phyloP scores from a whole-genome alignment of 1,140 invertebrate genomes.

The Penaeus indicus region DNA sequence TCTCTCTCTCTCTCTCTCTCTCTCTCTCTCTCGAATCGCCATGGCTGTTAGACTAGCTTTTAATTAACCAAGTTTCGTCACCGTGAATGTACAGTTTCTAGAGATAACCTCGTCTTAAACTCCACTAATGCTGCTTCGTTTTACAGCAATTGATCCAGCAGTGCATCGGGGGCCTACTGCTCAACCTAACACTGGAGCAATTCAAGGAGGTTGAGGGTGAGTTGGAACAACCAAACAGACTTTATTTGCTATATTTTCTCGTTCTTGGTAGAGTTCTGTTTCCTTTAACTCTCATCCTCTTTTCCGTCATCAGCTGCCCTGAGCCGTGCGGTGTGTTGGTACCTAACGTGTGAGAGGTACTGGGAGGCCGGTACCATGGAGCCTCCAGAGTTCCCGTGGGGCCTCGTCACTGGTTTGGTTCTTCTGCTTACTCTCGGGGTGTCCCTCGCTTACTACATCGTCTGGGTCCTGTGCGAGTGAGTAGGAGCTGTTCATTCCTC shows the following conservation, averaged over 20 bases:
- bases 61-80: too few relatives aligned
- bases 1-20: not conserved
- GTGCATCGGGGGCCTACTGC: constrained; percentile 83
- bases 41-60: too few relatives aligned
- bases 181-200: constrained; percentile 84
- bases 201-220: constrained; percentile 88
- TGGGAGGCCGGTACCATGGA: constrained; percentile 85
- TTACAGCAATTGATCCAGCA: constrained; percentile 77
- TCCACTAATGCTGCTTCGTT: constrained; percentile 24
- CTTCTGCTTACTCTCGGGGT: constrained; percentile 84
- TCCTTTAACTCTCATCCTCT: not conserved
- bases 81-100: too few relatives aligned
- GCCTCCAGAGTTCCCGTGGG: constrained; percentile 84
- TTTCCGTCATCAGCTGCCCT: constrained; percentile 79
- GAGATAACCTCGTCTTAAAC: too few relatives aligned
- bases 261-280: not conserved
- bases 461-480: constrained; percentile 91
- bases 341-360: constrained; percentile 90
- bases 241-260: not conserved
- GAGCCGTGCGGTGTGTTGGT: constrained; percentile 90
- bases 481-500: constrained; percentile 69
- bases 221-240: not conserved
- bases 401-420: constrained; percentile 80
- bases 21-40: constrained; percentile 7
- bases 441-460: constrained; percentile 89